Base-by-base conservation (phyloP, 2,888 invertebrate species). In the Coenonympha glycerion region DNA sequence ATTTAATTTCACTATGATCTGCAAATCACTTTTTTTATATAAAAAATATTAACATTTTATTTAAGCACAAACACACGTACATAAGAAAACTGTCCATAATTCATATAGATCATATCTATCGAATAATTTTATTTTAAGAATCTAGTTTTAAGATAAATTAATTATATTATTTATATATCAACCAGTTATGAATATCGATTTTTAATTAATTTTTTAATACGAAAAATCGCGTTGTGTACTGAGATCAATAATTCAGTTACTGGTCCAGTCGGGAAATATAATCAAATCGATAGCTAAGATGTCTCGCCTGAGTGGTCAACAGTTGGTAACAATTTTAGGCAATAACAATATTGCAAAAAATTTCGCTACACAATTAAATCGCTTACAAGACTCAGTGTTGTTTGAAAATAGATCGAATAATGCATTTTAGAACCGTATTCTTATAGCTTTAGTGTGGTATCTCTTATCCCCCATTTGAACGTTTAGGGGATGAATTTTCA, bases 261-360 rank as follows among this genome's bases (percentile, higher is more conserved):
- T 56, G 42, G 33, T 48, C 36, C 31, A 18, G 39, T n/a, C n/a
- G 34, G 11, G 37, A 48, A 33, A 30, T 30, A 40, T 16, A 41
- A 39, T 24, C 19, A 26, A 28, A 44, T 50, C 51, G 72, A 74
- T 74, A 72, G 65, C 68, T 61, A 69, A 70, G 47, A 39, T 56
- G 63, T 64, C 55, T 56, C 64, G 69, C 66, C 49, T 52, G 63
- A 65, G 44, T 59, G 63, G 54, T 11, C 66, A 69, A 66, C 64
- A 22, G 56, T 69, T 72, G 66, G 66, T 24, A 49, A 26, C 22
- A 24, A 15, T 52, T 48, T 53, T 47, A 15, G 16, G 34, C 34
- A 36, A 40, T 19, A 26, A 16, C 8, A 11, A 3, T n/a, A 3
- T 44, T 44, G 53, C 46, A 37, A 49, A 53, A 48, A 26, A 19